Base-by-base conservation (phyloP, 2,888 invertebrate genomes). In the Epistrophe grossulariae region DNA sequence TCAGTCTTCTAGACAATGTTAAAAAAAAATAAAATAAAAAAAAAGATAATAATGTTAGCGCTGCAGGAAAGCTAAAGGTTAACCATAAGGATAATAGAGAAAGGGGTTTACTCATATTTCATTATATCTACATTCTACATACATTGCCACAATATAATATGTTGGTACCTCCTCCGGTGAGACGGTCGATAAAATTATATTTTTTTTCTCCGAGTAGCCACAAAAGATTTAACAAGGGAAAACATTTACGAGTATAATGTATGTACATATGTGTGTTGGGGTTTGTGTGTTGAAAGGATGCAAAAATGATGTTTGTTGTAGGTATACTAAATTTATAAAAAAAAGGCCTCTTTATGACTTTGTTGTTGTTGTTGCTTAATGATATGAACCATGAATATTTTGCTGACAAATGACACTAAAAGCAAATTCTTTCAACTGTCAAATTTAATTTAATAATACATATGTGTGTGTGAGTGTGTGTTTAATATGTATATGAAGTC, bases 61-160 rank as follows among this genome's bases (percentile, higher is more conserved):
- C n/a, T 40, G 62, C 62, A 62, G 4, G 15, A 62, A 62, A 43
- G 64, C 45, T 64, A 28, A 45, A 64, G 64, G 64, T 64, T 64
- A 64, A 64, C 43, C 40, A 64, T 4, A 24, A 3, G 7, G 11
- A 62, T 62, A 62, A 62, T 40, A 15, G 15, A 13, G 5, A 62
- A 62, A 35, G 35, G 59, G 35, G 60, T 40, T 6, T 62, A 15
- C 15, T 55, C 57, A 4, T 62, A 9, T 62, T 62, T 62, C 43
- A 28, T 62, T 62, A 17, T 31, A n/a, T n/a, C n/a, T 24, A 24
- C 24, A 24, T n/a, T n/a, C n/a, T 24, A 24, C 24, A n/a, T 28
- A n/a, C 55, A n/a, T 24, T 62, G 35, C 28, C 35, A 59, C 59
- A 59, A 59, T 43, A 24, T 4, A 35, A 24, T 24, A 24, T 24